Percentiles rank a stretch among this genome's conserved stretches.
Evolutionary conservation across 2,888 invertebrate species (phyloP).

Genomic region (Plemyria rubiginata): DNA sequence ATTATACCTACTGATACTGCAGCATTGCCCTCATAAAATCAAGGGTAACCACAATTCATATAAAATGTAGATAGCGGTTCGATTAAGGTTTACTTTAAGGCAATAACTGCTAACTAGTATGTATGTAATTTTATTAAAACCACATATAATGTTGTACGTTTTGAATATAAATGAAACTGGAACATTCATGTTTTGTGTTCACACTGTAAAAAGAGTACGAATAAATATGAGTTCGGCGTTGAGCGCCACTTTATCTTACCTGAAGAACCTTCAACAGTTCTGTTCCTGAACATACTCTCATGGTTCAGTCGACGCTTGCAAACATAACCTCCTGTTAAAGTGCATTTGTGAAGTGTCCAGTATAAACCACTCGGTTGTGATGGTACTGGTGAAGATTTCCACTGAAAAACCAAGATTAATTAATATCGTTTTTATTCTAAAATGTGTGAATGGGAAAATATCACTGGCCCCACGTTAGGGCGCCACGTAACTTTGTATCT

Average conservation of each 20-base stretch:
- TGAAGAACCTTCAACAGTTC: constrained; percentile 85
- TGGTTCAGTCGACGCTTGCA: constrained; percentile 81
- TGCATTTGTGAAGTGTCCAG: constrained; percentile 88
- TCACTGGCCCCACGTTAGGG: constrained; percentile 23
- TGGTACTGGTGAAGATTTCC: constrained; percentile 87
- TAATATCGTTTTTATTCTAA: not conserved
- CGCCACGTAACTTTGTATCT: constrained; percentile 6
- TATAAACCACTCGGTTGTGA: constrained; percentile 89
- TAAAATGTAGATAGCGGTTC: not conserved
- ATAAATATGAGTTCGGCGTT: constrained; percentile 22
- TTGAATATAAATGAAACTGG: not conserved
- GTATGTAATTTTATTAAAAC: not conserved
- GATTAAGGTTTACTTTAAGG: not conserved
- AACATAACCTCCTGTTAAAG: constrained; percentile 88
- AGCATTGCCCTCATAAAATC: not conserved
- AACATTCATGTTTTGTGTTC: not conserved
- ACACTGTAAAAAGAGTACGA: not conserved
- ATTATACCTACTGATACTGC: not conserved
- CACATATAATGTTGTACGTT: not conserved
- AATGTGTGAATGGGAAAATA: too few species aligned
- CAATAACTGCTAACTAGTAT: not conserved
- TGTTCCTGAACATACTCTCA: constrained; percentile 83
- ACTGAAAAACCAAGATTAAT: constrained; percentile 70
- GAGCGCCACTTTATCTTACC: constrained; percentile 54
- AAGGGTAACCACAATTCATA: constrained; percentile 6